Evolutionary conservation across 2,797 vertebrate genomes (phyloP).

Genomic region (Cyprinella venusta): DNA sequence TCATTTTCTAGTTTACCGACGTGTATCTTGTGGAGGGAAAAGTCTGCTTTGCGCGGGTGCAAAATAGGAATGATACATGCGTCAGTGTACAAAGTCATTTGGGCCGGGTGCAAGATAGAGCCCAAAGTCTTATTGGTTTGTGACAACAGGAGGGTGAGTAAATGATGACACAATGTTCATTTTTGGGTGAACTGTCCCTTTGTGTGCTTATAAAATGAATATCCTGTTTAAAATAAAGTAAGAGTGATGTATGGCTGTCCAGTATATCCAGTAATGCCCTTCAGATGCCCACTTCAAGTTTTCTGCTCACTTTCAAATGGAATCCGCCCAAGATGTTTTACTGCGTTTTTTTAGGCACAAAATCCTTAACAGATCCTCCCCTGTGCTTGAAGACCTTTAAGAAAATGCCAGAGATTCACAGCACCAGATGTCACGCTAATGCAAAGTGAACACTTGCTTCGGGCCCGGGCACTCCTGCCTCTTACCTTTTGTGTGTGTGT

Average conservation of each 20-base stretch:
- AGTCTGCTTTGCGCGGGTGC: no score
- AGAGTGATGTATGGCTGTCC: not conserved
- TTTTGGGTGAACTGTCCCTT: not conserved
- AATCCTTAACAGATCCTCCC: constrained; percentile 19
- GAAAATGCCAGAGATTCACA: constrained; percentile 74
- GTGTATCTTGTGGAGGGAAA: no score
- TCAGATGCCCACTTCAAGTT: not conserved
- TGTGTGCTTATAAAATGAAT: not conserved
- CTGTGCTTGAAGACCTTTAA: constrained; percentile 72
- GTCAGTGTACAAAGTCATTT: no score
- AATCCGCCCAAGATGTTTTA: not conserved
- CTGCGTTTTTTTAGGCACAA: not conserved
- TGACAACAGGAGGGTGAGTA: not conserved
- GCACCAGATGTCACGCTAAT: constrained; percentile 63
- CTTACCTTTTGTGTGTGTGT: constrained; percentile 45
- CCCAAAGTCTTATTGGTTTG: not conserved
- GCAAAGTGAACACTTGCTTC: constrained; percentile 67
- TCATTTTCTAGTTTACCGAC: no score
- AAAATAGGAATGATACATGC: no score
- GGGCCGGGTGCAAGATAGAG: no score
- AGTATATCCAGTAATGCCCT: not conserved
- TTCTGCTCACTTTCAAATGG: not conserved
- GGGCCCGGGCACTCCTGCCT: constrained; percentile 66
- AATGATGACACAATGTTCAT: not conserved
- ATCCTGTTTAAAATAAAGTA: not conserved